Evolutionary conservation across 2,113 vertebrate species (phyloP), one percentile per base, ranked within the genome.

Genomic region (Dromaius novaehollandiae): DNA sequence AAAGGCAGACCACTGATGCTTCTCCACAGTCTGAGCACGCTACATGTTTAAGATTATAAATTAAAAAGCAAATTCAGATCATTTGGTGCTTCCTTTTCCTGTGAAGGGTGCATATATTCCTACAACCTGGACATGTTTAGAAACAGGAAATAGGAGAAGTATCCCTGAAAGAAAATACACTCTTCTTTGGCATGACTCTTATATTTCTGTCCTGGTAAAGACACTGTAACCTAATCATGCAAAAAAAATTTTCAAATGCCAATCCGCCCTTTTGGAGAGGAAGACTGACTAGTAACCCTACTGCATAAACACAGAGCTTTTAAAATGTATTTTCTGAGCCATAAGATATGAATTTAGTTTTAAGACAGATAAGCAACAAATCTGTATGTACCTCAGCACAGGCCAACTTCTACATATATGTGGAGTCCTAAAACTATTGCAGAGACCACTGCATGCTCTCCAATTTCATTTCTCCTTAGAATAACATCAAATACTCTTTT

Each of bases 21-120:
- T 61, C 61, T 21, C 7, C 7, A 61, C 25, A 36, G 11, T 28
- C 19, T 68, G 14, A 69, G 19, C 38, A 48, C 25, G 20, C 22
- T 30, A 7, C 0, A 0, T 11, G 15, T 44, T 30, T 2, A 42
- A 13, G 5, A 56, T 8, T 17, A 76, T 28, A 70, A 77, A 68
- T 30, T 19, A 58, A 15, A 80, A 81, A 56, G 16, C 22, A 17
- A 53, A 53, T 61, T 8, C 26, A 40, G 30, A 83, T 44, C 25
- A 24, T 5, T 56, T 87, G 16, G 6, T 36, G 30, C 11, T 42
- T 74, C 26, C 53, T 63, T 50, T 34, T 19, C 25, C 32, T 24
- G 3, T 42, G 26, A 81, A 38, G 18, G 0, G 0, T 1, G 1
- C 17, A 75, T 0, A 0, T 3, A 42, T 13, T 50, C 46, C 46